Percentiles rank a stretch among this genome's conserved stretches.
These are phyloP conservation scores for Fragum whitleyi DNA, from an alignment of 2,888 invertebrate species.

Conservation along the genomic window DNA sequence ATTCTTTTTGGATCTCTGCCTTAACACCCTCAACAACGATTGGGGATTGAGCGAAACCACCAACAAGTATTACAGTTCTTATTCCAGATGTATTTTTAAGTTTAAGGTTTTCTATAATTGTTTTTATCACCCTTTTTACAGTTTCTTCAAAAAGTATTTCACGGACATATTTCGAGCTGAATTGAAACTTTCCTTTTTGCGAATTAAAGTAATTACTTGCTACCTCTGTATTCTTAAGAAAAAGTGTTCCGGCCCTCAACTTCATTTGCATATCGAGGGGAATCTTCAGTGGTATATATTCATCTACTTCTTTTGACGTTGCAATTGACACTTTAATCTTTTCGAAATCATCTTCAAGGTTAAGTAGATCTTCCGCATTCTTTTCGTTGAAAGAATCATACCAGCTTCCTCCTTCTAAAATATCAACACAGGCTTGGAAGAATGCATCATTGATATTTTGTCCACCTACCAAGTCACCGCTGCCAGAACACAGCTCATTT, in stretches of 20 bases:
- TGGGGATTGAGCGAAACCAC: constrained; percentile 54
- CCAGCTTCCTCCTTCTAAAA: constrained; percentile 40
- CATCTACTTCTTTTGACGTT: constrained; percentile 12
- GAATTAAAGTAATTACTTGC: constrained; percentile 3
- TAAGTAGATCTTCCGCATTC: constrained; percentile 33
- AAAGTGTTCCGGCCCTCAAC: constrained; percentile 14
- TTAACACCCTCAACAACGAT: constrained; percentile 39
- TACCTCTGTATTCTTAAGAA: constrained; percentile 9
- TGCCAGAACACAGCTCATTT: constrained; percentile 30
- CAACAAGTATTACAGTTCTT: constrained; percentile 42
- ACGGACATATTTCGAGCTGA: constrained; percentile 32
- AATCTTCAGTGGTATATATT: constrained; percentile 27
- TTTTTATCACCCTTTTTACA: neutral
- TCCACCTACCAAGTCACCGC: constrained; percentile 40
- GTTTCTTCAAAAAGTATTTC: constrained; percentile 42
- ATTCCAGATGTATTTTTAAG: constrained; percentile 10
- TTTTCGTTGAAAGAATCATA: constrained; percentile 19
- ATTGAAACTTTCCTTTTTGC: constrained; percentile 28
- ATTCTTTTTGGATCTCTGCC: constrained; percentile 22
- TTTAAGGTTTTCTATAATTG: constrained; percentile 26
- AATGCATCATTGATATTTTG: constrained; percentile 53
- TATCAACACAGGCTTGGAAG: constrained; percentile 40
- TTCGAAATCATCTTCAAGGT: constrained; percentile 55
- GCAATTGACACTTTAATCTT: constrained; percentile 42
- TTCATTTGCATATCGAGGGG: constrained; percentile 19